Percentiles rank a stretch among this genome's conserved stretches.
Conservation (phyloP, 1,140 invertebrate species). For the Hyles vespertilio region DNA sequence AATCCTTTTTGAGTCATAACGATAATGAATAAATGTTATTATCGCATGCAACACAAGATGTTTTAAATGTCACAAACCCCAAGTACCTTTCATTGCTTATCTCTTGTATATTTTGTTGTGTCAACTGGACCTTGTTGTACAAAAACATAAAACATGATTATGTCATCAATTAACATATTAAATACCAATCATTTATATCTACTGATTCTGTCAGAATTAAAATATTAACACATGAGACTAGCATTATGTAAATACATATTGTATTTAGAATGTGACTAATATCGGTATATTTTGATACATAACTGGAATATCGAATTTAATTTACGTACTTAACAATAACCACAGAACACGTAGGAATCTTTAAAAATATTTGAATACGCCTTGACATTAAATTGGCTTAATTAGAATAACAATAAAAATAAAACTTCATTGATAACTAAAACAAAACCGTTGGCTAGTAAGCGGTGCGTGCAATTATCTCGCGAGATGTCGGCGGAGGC, state of each 20-base stretch:
- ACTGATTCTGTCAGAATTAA: not conserved
- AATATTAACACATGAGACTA: not conserved
- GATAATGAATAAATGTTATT: conserved; percentile 3
- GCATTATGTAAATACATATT: too few species aligned
- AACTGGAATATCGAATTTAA: not conserved
- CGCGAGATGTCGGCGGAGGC: conserved; percentile 14
- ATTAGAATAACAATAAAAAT: too few species aligned
- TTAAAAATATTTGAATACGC: not conserved
- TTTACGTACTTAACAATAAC: conserved; percentile 3
- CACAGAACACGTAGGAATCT: not conserved
- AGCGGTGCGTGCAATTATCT: conserved; percentile 7
- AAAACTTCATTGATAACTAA: too few species aligned
- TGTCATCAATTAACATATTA: not conserved
- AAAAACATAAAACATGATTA: conserved; percentile 8
- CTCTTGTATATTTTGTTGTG: conserved; percentile 7
- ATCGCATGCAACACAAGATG: not conserved
- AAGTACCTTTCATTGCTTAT: conserved; percentile 13
- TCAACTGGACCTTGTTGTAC: conserved; percentile 8
- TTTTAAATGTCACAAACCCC: not conserved
- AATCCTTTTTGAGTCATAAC: not conserved
- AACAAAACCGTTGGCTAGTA: not conserved
- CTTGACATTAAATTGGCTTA: not conserved
- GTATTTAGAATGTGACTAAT: too few species aligned
- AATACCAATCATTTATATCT: not conserved
- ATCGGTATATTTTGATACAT: not conserved